Base-by-base conservation (phyloP, 2,797 vertebrate species). In the Carapus acus region DNA sequence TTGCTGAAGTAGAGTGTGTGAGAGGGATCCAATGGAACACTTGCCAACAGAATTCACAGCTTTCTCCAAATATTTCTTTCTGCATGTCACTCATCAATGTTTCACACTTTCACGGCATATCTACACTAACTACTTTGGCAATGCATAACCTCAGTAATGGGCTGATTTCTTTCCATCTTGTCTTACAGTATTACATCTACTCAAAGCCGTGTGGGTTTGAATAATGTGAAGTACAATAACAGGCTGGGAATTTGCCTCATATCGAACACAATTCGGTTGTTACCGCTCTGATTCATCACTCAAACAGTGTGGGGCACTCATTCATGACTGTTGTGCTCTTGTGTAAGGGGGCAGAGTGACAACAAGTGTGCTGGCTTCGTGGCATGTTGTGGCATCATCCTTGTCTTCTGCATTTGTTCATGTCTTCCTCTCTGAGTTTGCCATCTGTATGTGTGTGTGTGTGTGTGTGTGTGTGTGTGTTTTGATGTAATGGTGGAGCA, bases 41-140 rank as follows among this genome's bases (percentile, higher is more conserved):
- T 62, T 67, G 57, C 51, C 53, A 50, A 34, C 45, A 54, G 50
- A 67, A 67, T 37, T 42, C 57, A 50, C 43, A 43, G 31, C 12
- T 33, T 33, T 13, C 12, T 8, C 3, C 80, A 67, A 54, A 4
- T 44, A 73, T 79, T 86, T 77, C 55, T 31, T 59, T 76, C 55
- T 83, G 88, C 86, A 84, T 85, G 86, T 78, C 62, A 84, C 77
- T 74, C 76, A 81, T 71, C 75, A 56, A 60, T 64, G 62, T 72
- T 78, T 66, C 54, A 9, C 24, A 23, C 49, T 57, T 65, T 66
- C 71, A 80, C 61, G 58, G 73, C 58, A 73, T 54, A 61, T 83
- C 83, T 49, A 45, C 54, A 43, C 77, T 60, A 44, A 71, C 80
- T 73, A 79, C 62, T 80, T 67, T 61, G 64, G 81, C 71, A 79